Evolutionary conservation across 2,888 invertebrate species (phyloP).

Genomic region (Chrysotoxum bicinctum): DNA sequence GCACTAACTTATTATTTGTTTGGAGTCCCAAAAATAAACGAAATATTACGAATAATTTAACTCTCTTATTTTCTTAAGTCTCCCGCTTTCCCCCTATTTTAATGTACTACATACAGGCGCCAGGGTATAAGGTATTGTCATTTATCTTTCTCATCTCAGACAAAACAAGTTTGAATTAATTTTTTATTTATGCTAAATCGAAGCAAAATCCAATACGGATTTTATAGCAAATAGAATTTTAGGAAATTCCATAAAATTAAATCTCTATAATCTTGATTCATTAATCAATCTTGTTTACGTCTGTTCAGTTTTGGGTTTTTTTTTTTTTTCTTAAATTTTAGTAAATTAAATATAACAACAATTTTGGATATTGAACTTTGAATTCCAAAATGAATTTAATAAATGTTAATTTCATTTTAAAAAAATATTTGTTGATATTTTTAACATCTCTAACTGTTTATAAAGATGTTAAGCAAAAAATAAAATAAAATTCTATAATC

Average conservation of each 20-base stretch:
- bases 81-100: neutral
- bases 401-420: neutral
- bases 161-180: slow-evolving; percentile 9
- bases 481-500: neutral
- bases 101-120: neutral
- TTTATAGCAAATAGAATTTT: slow-evolving; percentile 38
- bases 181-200: slow-evolving; percentile 28
- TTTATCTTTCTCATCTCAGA: neutral
- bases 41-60: no score
- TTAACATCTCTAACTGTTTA: neutral
- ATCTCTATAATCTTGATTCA: slow-evolving; percentile 35
- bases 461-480: neutral
- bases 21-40: no score
- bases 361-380: neutral
- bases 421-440: neutral
- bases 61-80: no score
- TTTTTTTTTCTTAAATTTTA: neutral
- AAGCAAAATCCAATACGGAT: slow-evolving; percentile 51
- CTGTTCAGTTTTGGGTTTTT: slow-evolving; percentile 43
- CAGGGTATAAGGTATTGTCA: neutral
- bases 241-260: slow-evolving; percentile 56
- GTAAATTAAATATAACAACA: neutral
- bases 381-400: neutral
- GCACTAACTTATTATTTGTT: no score
- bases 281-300: slow-evolving; percentile 59